Percentiles rank a stretch among this genome's conserved stretches.
These are phyloP conservation scores for Sepiola atlantica DNA, from an alignment of 2,888 invertebrate genomes.

Conservation along the genomic window DNA sequence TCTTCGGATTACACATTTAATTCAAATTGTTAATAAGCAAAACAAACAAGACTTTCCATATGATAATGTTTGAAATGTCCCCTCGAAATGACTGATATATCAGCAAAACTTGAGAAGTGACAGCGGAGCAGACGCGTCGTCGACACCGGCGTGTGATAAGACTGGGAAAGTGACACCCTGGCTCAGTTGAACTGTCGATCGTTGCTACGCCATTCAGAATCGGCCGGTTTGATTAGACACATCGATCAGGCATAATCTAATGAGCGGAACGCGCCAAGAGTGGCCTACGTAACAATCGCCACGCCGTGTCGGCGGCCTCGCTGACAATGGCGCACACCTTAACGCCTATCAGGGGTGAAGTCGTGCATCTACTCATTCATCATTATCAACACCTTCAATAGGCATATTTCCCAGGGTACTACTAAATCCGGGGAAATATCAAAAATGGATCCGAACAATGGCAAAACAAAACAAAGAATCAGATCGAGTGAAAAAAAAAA, in stretches of 20 bases:
- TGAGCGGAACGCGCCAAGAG: constrained; percentile 21
- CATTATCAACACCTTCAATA: constrained; percentile 16
- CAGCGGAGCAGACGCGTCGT: not conserved
- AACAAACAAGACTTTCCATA: not conserved
- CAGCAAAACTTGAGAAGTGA: not conserved
- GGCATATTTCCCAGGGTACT: not conserved
- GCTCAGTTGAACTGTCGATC: not conserved
- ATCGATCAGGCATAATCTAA: constrained; percentile 10
- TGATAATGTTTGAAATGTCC: not conserved
- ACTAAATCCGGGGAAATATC: not conserved
- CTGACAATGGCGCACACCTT: not conserved
- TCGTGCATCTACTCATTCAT: not conserved
- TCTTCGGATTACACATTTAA: not conserved
- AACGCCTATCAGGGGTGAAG: not conserved
- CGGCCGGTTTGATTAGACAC: not conserved
- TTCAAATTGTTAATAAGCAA: not conserved
- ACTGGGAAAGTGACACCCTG: not conserved
- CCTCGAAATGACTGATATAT: not conserved
- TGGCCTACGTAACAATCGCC: not conserved
- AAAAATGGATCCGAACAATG: not conserved
- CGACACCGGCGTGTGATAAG: not conserved
- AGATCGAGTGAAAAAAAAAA: not conserved
- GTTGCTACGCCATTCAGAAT: not conserved
- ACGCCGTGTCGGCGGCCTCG: not conserved
- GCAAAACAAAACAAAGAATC: not conserved